phyloP scores from a whole-genome alignment of 2,113 vertebrate species.

The Ciconia maguari region DNA sequence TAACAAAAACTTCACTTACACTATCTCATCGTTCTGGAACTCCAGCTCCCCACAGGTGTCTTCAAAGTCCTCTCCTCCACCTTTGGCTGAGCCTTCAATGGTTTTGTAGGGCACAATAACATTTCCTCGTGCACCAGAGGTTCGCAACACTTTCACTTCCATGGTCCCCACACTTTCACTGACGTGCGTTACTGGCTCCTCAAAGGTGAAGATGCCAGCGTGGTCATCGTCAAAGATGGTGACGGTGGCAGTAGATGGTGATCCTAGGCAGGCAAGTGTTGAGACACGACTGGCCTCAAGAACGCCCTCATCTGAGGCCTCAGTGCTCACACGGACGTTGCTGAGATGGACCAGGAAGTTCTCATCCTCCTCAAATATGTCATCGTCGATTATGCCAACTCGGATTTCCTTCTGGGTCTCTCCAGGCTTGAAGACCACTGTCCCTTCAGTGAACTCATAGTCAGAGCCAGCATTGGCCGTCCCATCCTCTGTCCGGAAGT shows the following conservation, averaged over 20 bases:
- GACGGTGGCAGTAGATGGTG: conserved; percentile 85
- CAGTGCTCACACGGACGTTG: conserved; percentile 79
- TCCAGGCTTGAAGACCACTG: conserved; percentile 87
- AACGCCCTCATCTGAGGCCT: conserved; percentile 72
- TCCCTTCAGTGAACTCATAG: conserved; percentile 88
- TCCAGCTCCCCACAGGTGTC: conserved; percentile 92
- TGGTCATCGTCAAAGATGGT: conserved; percentile 97
- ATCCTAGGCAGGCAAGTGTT: conserved; percentile 78
- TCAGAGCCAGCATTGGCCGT: conserved; percentile 93
- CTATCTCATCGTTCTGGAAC: conserved; percentile 94
- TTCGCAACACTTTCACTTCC: conserved; percentile 92
- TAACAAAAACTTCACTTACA: conserved; percentile 80
- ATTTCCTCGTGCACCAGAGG: conserved; percentile 88
- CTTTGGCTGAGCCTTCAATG: conserved; percentile 88
- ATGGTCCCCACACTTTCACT: conserved; percentile 92
- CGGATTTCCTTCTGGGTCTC: conserved; percentile 91
- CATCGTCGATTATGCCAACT: conserved; percentile 91
- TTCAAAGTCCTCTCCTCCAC: conserved; percentile 96
- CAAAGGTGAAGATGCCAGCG: conserved; percentile 93
- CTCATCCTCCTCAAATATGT: conserved; percentile 97
- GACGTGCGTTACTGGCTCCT: conserved; percentile 83
- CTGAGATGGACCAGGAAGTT: conserved; percentile 94
- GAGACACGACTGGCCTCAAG: conserved; percentile 71
- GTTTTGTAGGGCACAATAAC: conserved; percentile 94
- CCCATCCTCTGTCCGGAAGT: conserved; percentile 92